A percentile compares a stretch with the other conserved stretches of the same genome.
Conservation (phyloP, 2,113 vertebrate genomes). For the Lycocorax pyrrhopterus region DNA sequence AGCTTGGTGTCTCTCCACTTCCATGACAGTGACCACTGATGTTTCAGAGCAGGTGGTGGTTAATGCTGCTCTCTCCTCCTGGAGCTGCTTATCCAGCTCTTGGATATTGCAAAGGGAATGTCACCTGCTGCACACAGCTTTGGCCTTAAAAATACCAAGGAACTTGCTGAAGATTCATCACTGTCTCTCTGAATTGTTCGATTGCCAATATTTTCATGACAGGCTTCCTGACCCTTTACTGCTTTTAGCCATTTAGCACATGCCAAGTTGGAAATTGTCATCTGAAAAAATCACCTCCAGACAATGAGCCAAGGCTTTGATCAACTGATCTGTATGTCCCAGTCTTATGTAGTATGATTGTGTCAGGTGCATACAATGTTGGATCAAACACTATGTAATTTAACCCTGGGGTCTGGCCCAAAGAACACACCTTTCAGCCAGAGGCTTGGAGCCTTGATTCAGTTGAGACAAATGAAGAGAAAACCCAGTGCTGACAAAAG, state of each 20-base stretch:
- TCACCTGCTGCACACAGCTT: neutral
- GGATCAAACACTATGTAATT: neutral
- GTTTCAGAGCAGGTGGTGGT: neutral
- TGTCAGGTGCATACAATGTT: neutral
- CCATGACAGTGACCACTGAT: neutral
- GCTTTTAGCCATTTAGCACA: neutral
- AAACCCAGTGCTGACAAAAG: rapidly evolving
- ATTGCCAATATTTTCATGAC: neutral
- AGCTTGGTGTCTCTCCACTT: neutral
- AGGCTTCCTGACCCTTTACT: neutral
- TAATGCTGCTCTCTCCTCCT: neutral
- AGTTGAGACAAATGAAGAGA: neutral
- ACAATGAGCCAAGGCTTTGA: neutral
- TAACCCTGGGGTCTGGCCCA: neutral
- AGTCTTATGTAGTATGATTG: neutral
- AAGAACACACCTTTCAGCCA: rapidly evolving
- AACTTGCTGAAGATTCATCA: neutral
- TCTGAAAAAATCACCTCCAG: neutral
- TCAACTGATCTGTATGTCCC: neutral
- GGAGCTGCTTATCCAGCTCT: neutral
- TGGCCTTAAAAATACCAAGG: neutral
- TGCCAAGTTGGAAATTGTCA: neutral
- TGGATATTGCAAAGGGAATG: neutral
- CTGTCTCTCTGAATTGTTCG: neutral
- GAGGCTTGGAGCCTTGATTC: neutral